Evolutionary conservation across 2,113 vertebrate genomes (phyloP), one percentile per base, ranked within the genome.

Genomic region (Sceloporus undulatus): DNA sequence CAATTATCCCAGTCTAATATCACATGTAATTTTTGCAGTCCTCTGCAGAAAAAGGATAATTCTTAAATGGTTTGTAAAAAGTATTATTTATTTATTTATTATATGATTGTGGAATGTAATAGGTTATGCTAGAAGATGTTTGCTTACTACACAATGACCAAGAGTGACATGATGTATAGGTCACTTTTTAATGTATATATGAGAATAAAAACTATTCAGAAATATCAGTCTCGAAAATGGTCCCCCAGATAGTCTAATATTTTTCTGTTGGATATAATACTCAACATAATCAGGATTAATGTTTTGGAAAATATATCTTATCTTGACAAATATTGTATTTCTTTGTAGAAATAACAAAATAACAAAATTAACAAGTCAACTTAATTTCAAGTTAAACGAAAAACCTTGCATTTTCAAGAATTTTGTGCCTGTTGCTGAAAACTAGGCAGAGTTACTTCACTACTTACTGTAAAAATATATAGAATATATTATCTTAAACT

Each of bases 401-500:
- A 38, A 34, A 83, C 52, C 48, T 18, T 82, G 4, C 6, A 34
- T 78, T 25, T 79, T 25, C 25, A 42, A 48, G 56, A 68, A 1
- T 14, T 56, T 19, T 42, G 23, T 62, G 38, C 48, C 9, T 14
- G 14, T 62, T 62, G 14, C 16, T 48, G 38, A 16, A 62, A 54
- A 1, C 86, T 54, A 91, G 92, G 71, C 19, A 85, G 4, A 40
- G 11, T 54, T 81, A 52, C 76, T 5, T 82, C 87, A 90, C 74
- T 93, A 91, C 27, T 75, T 34, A 68, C 59, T 92, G 81, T 90
- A 87, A 92, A 91, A 81, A 42, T 56, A 5, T 40, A 7, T 13
- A 19, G 48, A 91, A 38, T 93, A 87, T 85, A 90, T 87, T 90
- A 56, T 89, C 68, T 90, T 92, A 16, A 79, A 23, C 77, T 91